These are phyloP conservation scores for Gymnothorax reevesii DNA, from an alignment of 2,797 vertebrate species.

Conservation along the genomic window DNA sequence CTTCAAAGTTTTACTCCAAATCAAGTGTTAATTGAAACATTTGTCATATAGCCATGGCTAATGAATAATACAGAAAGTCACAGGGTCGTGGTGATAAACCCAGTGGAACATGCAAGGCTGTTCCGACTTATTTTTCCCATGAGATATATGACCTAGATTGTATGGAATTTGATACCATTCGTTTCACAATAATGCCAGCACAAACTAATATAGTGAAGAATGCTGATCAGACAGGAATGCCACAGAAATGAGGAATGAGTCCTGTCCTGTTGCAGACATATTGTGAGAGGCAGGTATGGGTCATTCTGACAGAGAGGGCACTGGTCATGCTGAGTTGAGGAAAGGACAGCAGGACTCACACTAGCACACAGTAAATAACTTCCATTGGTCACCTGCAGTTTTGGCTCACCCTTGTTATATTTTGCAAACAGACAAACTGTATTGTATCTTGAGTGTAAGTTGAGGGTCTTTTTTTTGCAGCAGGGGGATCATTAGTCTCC, in stretches of 20 bases:
- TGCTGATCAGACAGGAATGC: not conserved
- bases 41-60: not conserved
- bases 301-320: slow-evolving; percentile 50
- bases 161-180: not conserved
- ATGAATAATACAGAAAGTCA: not conserved
- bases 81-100: not conserved
- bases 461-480: not conserved
- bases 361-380: slow-evolving; percentile 20
- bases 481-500: not conserved
- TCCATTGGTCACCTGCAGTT: not conserved
- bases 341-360: slow-evolving; percentile 41
- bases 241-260: slow-evolving; percentile 36
- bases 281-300: slow-evolving; percentile 38
- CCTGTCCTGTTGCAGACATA: slow-evolving; percentile 31
- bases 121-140: not conserved
- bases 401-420: not conserved
- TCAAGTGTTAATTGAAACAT: not conserved
- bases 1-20: not conserved
- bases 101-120: not conserved
- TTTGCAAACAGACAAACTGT: not conserved
- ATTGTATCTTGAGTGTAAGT: not conserved
- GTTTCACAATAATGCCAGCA: not conserved
- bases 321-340: slow-evolving; percentile 44
- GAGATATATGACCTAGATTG: not conserved
- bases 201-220: slow-evolving; percentile 19